Evolutionary conservation across 1,140 invertebrate species (phyloP), one percentile per base, ranked within the genome.

Genomic region (Drosophila pallidifrons): DNA sequence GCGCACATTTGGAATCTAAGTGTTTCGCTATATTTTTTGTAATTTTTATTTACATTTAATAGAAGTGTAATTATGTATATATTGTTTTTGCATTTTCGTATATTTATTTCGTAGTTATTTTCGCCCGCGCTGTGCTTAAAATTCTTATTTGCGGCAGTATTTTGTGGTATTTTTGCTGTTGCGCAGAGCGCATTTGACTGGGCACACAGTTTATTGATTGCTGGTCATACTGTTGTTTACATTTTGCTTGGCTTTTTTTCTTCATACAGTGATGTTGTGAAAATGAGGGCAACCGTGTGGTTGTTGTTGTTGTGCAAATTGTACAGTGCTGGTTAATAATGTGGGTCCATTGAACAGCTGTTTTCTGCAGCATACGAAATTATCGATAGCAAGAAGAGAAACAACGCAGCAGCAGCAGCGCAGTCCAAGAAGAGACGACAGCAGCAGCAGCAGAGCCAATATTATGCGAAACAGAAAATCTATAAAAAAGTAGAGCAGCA

Each of bases 401-500:
- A 66, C 70, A 61, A 72, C 69, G 69, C 69, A 71, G 68, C 68
- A 69, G 67, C 57, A 71, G 58, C 68, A 57, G 64, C 65, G 65
- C 55, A 68, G 65, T 38, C 30, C 30, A 35, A 25, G 28, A 30
- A 38, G 35, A 41, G 41, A 71, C 47, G 43, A 47, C 13, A 51
- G 20, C 41, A 63, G 30, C 20, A 32, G 30, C 30, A 41, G 68
- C 60, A 71, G 59, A 57, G 69, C 55, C 55, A 76, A 65, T 72
- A 76, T 76, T 76, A 76, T 76, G 74, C 60, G 60, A 76, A 72
- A 76, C 74, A 72, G 47, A 71, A 55, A 76, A 76, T 72, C 74
- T 66, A 76, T 76, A 76, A 76, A 72, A 72, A 72, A 76, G 68
- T 76, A 76, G 74, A 76, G 68, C 74, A 75, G 73, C 60, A 70